Evolutionary conservation across 2,113 vertebrate species (phyloP).

Genomic region (Maccullochella peelii): DNA sequence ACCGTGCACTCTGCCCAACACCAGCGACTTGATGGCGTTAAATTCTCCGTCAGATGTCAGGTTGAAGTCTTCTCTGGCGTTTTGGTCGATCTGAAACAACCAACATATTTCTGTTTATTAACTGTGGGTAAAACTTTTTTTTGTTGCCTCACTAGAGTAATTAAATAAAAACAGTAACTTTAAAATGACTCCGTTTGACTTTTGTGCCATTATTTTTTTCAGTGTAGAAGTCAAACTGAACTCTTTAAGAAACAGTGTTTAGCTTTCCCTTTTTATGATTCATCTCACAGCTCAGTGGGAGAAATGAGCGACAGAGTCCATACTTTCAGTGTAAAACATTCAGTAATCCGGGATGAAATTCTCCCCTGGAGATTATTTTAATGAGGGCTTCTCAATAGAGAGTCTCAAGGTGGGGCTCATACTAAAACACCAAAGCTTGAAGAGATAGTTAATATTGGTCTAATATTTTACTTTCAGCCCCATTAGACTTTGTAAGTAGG

Average conservation of each 20-base stretch:
- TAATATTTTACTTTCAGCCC: background rate
- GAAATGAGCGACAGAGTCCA: slow-evolving; percentile 1
- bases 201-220: background rate
- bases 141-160: background rate
- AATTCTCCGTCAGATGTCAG: slow-evolving; percentile 71
- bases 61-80: slow-evolving; percentile 71
- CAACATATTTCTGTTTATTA: background rate
- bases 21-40: slow-evolving; percentile 58
- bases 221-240: background rate
- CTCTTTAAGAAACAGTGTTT: background rate
- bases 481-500: background rate
- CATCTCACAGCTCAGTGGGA: slow-evolving; percentile 19
- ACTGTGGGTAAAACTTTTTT: background rate
- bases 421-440: background rate
- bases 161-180: background rate
- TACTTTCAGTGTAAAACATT: slow-evolving; percentile 27
- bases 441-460: background rate
- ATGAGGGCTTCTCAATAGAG: slow-evolving; percentile 41
- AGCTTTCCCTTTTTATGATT: slow-evolving; percentile 3
- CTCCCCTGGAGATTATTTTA: slow-evolving; percentile 54
- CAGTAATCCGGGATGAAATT: slow-evolving; percentile 21
- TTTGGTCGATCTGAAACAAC: slow-evolving; percentile 67
- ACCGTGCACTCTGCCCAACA: slow-evolving; percentile 68
- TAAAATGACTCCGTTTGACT: background rate
- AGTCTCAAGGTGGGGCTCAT: background rate